These are phyloP conservation scores for Nannospalax galili DNA, from an alignment of 2,113 vertebrate genomes.

Conservation along the genomic window DNA sequence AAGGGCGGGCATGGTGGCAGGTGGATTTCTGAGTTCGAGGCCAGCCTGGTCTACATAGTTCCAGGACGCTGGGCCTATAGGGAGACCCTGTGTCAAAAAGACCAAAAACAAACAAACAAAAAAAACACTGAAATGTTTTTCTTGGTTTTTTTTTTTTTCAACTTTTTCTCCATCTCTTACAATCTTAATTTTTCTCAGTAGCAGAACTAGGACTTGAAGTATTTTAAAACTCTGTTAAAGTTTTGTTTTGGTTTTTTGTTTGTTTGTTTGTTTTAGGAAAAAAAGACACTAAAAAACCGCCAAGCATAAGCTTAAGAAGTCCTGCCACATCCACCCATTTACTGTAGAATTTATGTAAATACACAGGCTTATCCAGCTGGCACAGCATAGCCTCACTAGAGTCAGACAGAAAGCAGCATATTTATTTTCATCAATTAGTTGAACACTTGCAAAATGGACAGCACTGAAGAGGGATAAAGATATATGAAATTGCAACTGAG, in stretches of 20 bases:
- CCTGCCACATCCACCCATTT: not conserved
- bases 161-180: not conserved
- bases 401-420: not conserved
- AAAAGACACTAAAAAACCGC: not conserved
- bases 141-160: not conserved
- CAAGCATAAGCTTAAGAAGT: not conserved
- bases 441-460: not conserved
- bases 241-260: too few relatives aligned
- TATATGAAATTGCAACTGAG: not conserved
- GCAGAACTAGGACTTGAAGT: not conserved
- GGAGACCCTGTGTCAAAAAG: too few relatives aligned
- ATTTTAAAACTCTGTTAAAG: slow-evolving; percentile 1
- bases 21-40: too few relatives aligned
- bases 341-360: not conserved
- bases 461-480: not conserved
- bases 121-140: not conserved
- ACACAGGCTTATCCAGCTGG: not conserved
- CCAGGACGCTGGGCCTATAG: too few relatives aligned
- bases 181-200: not conserved
- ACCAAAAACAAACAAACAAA: too few relatives aligned
- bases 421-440: not conserved
- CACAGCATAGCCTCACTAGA: not conserved
- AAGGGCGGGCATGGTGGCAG: too few relatives aligned
- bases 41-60: too few relatives aligned
- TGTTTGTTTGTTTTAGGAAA: not conserved